Evolutionary conservation across 2,797 vertebrate genomes (phyloP), one percentile per base, ranked within the genome.

Genomic region (Tapirus indicus): DNA sequence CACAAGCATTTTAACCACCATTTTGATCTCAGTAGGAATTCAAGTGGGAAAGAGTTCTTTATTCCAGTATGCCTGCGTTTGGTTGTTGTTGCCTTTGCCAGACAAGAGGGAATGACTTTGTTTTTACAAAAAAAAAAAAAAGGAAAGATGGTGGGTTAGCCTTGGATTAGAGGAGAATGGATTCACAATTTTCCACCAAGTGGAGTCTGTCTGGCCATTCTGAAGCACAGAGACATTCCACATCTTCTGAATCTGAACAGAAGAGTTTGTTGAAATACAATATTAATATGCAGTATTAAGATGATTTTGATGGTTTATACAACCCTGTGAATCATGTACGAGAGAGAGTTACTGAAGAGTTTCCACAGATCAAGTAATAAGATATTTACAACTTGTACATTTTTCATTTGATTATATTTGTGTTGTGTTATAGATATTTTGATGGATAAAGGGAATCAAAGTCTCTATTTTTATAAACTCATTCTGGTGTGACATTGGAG

Each of bases 1-100:
- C 62, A 64, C 49, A 78, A 58, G 27, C 54, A n/a, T 83, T 97
- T 60, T 68, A 85, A 56, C 32, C 7, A 2, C 72, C 68, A 52
- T 68, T 38, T 44, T 27, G n/a, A 62, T 85, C 47, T 91, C 27
- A 62, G 3, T 11, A 62, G 44, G 86, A 83, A 56, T 84, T 85
- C 72, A 85, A 72, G 54, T 69, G 56, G 60, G 23, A 84, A 92
- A 91, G 17, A 27, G 2, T 66, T 79, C n/a, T 90, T 87, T 66
- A 94, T 87, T 88, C 18, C 47, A 85, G 64, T 18, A 29, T 80
- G 58, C n/a, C 44, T 54, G 17, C 68, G 79, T 93, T 92, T 85
- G 72, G 68, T 75, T 80, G 38, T 29, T 83, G 23, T 72, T 93
- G 74, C 18, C n/a, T 95, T 95, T 90, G 56, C n/a, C 52, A 94